Evolutionary conservation across 2,888 invertebrate genomes (phyloP).

Genomic region (Hydrotaea cyrtoneurina): DNA sequence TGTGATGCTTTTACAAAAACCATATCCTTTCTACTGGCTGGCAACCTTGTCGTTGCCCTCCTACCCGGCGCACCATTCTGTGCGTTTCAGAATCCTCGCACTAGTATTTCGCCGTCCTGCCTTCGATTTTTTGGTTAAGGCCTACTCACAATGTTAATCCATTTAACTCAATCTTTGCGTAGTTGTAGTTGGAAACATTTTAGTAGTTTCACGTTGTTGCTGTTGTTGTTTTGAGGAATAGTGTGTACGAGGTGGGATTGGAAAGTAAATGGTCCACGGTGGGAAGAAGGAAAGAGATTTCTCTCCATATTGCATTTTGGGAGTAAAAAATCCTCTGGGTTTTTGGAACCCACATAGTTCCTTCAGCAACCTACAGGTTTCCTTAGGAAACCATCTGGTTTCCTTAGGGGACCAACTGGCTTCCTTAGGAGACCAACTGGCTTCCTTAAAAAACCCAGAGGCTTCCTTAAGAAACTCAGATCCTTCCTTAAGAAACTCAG

Average conservation of each 20-base stretch:
- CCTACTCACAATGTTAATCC: slow-evolving; percentile 60
- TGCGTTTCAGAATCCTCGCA: not conserved
- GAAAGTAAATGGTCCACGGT: not conserved
- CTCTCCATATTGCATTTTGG: no score
- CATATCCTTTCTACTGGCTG: not conserved
- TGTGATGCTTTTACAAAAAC: slow-evolving; percentile 8
- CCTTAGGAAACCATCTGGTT: no score
- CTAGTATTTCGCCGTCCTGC: slow-evolving; percentile 36
- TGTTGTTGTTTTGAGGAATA: no score
- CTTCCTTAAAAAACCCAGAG: no score
- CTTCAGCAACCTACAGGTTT: no score
- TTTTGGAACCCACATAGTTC: no score
- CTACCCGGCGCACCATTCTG: not conserved
- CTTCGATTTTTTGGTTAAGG: slow-evolving; percentile 9
- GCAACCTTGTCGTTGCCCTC: not conserved
- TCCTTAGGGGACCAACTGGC: no score
- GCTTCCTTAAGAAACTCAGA: no score
- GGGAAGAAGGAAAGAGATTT: no score
- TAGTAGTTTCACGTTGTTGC: not conserved
- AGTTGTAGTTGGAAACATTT: slow-evolving; percentile 35
- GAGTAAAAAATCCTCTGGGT: no score
- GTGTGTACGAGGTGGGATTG: not conserved
- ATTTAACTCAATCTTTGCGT: slow-evolving; percentile 65
- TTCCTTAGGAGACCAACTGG: no score
- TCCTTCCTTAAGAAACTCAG: no score